Percentiles rank a stretch among this genome's conserved stretches.
Conservation (phyloP, 2,797 vertebrate genomes). For the Periophthalmus magnuspinnatus region DNA sequence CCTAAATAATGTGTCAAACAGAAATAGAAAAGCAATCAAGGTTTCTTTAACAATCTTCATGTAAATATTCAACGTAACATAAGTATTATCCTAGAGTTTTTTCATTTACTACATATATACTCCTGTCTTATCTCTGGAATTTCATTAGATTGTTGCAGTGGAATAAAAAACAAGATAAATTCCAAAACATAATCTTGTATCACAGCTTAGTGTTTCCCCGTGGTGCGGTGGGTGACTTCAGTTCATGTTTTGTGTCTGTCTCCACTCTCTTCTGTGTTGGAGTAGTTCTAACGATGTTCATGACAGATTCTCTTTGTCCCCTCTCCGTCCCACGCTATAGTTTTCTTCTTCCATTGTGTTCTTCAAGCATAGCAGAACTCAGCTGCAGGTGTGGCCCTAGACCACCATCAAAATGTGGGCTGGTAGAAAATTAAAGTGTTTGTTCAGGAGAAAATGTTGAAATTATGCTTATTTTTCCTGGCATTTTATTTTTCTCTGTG, state of each 20-base stretch:
- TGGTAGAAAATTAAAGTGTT: no score
- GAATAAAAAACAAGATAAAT: no score
- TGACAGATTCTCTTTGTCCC: slow-evolving; percentile 7
- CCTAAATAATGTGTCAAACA: no score
- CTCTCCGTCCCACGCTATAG: neutral
- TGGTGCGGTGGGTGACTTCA: neutral
- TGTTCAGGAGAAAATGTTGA: neutral
- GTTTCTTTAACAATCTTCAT: no score
- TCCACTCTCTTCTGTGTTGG: neutral
- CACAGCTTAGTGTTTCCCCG: no score
- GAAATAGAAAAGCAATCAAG: no score
- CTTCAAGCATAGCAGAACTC: neutral
- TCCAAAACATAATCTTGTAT: no score
- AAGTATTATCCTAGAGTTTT: no score
- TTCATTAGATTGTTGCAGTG: neutral
- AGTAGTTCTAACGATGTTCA: neutral
- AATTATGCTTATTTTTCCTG: no score
- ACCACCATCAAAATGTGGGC: neutral
- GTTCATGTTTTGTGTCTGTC: neutral
- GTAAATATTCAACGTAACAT: no score
- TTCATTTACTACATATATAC: no score
- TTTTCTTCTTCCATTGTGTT: neutral
- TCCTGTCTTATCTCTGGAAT: neutral
- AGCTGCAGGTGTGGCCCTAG: neutral
- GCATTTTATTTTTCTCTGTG: neutral